Conservation (phyloP, 2,888 invertebrate genomes). For the Amiota mariae region DNA sequence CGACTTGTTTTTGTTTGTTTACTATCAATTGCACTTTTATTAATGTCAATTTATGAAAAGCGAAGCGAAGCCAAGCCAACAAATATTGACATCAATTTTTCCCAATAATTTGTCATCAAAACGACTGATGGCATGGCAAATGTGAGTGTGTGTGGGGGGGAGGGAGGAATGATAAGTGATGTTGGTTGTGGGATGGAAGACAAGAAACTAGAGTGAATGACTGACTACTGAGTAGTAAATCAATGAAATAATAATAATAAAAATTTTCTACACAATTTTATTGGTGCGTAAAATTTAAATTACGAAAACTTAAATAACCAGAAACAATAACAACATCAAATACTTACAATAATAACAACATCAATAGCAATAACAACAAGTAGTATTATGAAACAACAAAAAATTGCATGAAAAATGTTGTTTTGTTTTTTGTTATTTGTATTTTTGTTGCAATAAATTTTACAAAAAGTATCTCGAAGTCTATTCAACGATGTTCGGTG, state of each 20-base stretch:
- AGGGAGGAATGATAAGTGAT: too few species aligned
- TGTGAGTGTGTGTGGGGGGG: not conserved
- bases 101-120: constrained; percentile 19
- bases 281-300: constrained; percentile 28
- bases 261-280: constrained; percentile 52
- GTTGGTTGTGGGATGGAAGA: too few species aligned
- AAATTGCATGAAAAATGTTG: constrained; percentile 11
- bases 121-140: too few species aligned
- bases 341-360: not conserved
- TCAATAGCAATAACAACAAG: not conserved
- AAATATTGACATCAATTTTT: not conserved
- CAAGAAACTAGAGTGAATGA: not conserved
- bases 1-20: not conserved
- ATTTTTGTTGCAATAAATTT: constrained; percentile 3
- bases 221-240: not conserved
- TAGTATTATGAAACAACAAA: too few species aligned
- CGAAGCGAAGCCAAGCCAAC: not conserved
- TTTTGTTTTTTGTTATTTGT: not conserved
- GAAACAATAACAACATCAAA: constrained; percentile 16
- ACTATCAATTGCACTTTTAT: not conserved
- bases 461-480: too few species aligned
- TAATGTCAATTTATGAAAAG: not conserved
- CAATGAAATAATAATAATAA: too few species aligned
- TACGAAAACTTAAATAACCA: constrained; percentile 37
- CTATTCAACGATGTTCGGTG: too few species aligned